Conservation (phyloP, 2,888 invertebrate species). For the Lithophane socia region DNA sequence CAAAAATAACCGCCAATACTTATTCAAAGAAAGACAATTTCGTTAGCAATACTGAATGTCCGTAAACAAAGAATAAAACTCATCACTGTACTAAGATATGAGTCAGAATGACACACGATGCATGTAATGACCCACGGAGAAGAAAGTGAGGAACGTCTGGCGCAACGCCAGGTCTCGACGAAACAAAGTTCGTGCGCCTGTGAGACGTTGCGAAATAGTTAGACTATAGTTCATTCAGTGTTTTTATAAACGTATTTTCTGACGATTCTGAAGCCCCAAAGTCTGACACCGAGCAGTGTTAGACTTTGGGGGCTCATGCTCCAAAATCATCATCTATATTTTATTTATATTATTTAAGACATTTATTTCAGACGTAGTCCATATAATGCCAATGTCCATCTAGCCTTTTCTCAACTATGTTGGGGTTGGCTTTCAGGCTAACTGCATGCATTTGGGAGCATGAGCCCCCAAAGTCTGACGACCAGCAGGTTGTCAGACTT, state of each 20-base stretch:
- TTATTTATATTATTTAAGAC: too few relatives aligned
- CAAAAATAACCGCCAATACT: not conserved
- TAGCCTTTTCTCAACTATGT: too few relatives aligned
- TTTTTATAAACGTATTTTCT: conserved; percentile 8
- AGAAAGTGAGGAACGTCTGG: conserved; percentile 45
- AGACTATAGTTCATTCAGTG: conserved; percentile 4
- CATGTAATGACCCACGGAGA: conserved; percentile 12
- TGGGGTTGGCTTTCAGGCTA: too few relatives aligned
- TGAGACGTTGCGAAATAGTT: conserved; percentile 19
- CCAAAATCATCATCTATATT: too few relatives aligned
- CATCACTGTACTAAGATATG: conserved; percentile 22
- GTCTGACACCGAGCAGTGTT: not conserved
- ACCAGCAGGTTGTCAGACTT: too few relatives aligned
- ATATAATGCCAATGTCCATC: too few relatives aligned
- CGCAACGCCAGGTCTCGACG: conserved; percentile 4
- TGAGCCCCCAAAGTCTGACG: not conserved
- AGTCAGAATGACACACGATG: conserved; percentile 37
- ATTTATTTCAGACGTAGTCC: too few relatives aligned
- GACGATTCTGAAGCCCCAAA: not conserved
- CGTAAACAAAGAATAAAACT: conserved; percentile 42
- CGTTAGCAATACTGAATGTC: conserved; percentile 15
- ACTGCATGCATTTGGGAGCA: too few relatives aligned
- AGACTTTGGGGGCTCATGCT: too few relatives aligned
- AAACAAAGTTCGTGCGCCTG: conserved; percentile 10
- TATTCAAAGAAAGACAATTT: conserved; percentile 8